Evolutionary conservation across 2,888 invertebrate genomes (phyloP), one percentile per base, ranked within the genome.

Genomic region (Dryocosmus kuriphilus): DNA sequence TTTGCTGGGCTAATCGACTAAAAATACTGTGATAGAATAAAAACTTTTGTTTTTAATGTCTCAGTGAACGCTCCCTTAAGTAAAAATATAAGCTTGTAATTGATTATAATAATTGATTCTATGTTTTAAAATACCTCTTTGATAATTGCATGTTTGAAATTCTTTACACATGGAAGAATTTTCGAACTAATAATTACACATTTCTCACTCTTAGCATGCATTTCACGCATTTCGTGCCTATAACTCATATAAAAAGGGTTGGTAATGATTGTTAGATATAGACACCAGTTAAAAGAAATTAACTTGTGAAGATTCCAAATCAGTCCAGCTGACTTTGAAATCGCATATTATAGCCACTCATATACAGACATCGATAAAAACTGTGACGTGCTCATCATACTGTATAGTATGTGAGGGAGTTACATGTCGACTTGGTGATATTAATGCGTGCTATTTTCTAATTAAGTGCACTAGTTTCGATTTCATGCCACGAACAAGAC

Each of bases 391-490:
- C 71, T 71, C 71, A 71, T 71, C 71, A 71, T 71, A 71, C 32
- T n/a, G n/a, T 46, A n/a, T 46, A 71, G 71, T 51, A 46, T 71
- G 67, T 67, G 46, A 67, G 46, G 24, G 67, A 46, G 41, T 51
- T 71, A 71, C 51, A 71, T 51, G 51, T 71, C 11, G 71, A 71
- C 46, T 71, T 71, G 51, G 51, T 22, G 77, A n/a, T 81, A 71
- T 77, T 77, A 67, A 74, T 75, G 63, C 78, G 74, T 79, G 76
- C 77, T 79, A 77, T 83, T 83, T 82, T 77, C 80, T 85, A 85
- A 86, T 86, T 82, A 85, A 57, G 67, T 46, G 51, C 30, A 71
- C 71, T 71, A 71, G 82, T 85, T 86, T 86, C 85, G 86, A 85
- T 85, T 85, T 85, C 85, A 78, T 84, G 82, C 79, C 78, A 62